Evolutionary conservation across 2,113 vertebrate species (phyloP).

Genomic region (Ondatra zibethicus): DNA sequence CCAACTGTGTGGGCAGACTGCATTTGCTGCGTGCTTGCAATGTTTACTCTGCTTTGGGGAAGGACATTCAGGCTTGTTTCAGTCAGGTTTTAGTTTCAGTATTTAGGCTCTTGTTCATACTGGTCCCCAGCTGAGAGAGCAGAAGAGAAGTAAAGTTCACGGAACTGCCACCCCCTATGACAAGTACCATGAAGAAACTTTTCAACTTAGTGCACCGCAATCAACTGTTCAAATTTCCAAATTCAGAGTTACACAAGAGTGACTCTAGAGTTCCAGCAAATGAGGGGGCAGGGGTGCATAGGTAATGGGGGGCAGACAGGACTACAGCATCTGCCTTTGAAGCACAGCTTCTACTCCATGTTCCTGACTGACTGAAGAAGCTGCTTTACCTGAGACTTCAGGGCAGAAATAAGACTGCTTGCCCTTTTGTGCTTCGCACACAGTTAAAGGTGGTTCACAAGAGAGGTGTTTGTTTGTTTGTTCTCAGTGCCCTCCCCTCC

Average conservation of each 20-base stretch:
- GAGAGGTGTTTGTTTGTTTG: background rate
- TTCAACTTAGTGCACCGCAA: background rate
- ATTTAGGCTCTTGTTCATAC: background rate
- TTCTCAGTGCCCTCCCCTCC: background rate
- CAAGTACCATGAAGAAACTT: background rate
- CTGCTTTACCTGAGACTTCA: background rate
- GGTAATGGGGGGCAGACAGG: background rate
- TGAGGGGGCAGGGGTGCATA: too few relatives aligned
- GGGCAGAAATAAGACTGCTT: background rate
- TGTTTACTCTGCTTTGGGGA: background rate
- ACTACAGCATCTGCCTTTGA: background rate
- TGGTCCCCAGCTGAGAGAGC: background rate
- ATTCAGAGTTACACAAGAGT: background rate
- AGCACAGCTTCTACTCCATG: background rate
- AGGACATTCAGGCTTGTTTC: background rate
- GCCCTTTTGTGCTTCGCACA: background rate
- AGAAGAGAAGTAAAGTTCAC: constrained; percentile 37
- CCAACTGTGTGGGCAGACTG: background rate
- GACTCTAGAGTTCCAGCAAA: background rate
- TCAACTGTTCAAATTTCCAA: background rate
- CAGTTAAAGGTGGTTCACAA: background rate
- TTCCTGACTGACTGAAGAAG: background rate
- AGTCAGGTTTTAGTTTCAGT: background rate
- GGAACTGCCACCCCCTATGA: background rate
- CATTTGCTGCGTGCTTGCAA: background rate